Percentiles rank a stretch among this genome's conserved stretches.
These are phyloP conservation scores for Pissodes strobi DNA, from an alignment of 1,140 invertebrate species.

Conservation along the genomic window DNA sequence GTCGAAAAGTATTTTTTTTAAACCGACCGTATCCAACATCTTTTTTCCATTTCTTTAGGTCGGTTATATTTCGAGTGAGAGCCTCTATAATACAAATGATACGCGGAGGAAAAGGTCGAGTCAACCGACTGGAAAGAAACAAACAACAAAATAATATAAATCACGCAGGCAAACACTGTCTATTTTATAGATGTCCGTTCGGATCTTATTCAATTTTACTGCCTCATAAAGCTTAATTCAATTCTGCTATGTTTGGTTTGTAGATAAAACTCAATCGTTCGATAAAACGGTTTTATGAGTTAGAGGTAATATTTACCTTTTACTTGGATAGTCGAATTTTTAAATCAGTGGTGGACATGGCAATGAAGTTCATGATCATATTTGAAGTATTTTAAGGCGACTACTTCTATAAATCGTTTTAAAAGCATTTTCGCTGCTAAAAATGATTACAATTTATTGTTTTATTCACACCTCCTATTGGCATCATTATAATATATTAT, in stretches of 20 bases:
- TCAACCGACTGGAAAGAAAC: neutral
- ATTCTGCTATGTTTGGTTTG: neutral
- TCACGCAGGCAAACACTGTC: neutral
- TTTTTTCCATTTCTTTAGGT: slow-evolving; percentile 2
- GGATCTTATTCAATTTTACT: neutral
- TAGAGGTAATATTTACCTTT: no score
- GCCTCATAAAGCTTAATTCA: neutral
- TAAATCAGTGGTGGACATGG: no score
- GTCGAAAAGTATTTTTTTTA: neutral
- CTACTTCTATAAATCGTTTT: no score
- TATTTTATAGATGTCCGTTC: neutral
- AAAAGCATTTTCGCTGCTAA: no score
- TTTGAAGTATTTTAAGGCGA: no score
- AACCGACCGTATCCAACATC: slow-evolving; percentile 4
- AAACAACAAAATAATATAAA: slow-evolving; percentile 15
- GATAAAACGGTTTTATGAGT: no score
- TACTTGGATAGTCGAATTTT: no score
- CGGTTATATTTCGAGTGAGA: neutral
- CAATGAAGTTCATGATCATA: no score
- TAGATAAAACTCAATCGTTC: neutral
- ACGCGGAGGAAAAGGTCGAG: neutral
- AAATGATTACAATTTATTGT: no score
- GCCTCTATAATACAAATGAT: neutral
- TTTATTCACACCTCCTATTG: no score
- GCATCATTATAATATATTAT: no score